A percentile compares a stretch with the other conserved stretches of the same genome.
phyloP scores from a whole-genome alignment of 2,888 invertebrate genomes.

The Bellardia bayeri region DNA sequence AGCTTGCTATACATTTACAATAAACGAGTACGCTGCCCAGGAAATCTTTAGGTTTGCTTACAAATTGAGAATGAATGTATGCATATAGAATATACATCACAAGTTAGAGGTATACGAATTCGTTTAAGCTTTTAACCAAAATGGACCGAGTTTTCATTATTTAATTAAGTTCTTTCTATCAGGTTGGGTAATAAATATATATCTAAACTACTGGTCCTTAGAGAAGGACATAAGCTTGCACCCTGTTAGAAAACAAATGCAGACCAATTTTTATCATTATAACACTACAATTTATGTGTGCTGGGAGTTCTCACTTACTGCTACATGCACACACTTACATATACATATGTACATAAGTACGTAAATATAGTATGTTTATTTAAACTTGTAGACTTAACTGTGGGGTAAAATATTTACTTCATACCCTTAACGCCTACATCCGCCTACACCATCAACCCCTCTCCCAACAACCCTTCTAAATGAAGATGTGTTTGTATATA shows the following conservation, averaged over 20 bases:
- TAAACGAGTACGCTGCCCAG: constrained; percentile 19
- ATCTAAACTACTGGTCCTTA: no score
- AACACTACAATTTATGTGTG: not conserved
- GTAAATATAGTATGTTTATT: constrained; percentile 52
- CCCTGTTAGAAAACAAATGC: no score
- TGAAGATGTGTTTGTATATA: not conserved
- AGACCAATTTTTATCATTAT: no score
- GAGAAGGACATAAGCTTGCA: no score
- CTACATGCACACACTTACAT: constrained; percentile 10
- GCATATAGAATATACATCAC: no score
- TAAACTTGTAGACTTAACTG: constrained; percentile 63
- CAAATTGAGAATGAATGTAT: no score
- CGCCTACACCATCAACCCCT: not conserved
- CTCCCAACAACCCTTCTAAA: not conserved
- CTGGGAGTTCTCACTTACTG: constrained; percentile 31
- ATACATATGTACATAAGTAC: constrained; percentile 27
- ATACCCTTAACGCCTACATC: constrained; percentile 15
- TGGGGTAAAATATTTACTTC: constrained; percentile 44
- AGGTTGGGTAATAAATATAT: no score
- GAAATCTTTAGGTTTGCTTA: not conserved
- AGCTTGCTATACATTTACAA: constrained; percentile 27
- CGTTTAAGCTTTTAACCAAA: no score
- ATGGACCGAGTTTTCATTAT: no score
- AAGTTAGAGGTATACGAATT: no score
- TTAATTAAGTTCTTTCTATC: no score